Evolutionary conservation across 2,797 vertebrate genomes (phyloP).

Genomic region (Clarias laeviceps): DNA sequence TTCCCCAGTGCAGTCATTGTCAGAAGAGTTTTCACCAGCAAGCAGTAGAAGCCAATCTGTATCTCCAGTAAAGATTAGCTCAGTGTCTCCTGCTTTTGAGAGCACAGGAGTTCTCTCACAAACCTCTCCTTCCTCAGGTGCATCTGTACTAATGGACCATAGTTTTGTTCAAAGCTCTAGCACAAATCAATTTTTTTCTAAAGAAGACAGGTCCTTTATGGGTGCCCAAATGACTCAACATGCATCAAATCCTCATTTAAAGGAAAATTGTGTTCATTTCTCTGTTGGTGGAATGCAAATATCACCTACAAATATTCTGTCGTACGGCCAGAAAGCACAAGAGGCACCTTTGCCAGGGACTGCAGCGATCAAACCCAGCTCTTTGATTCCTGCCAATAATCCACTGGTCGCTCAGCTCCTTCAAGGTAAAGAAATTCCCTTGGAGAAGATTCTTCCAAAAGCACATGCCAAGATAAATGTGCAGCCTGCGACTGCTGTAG

Average conservation of each 20-base stretch:
- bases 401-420: constrained; percentile 92
- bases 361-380: constrained; percentile 67
- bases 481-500: constrained; percentile 58
- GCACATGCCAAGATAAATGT: constrained; percentile 79
- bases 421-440: constrained; percentile 89
- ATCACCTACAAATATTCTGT: constrained; percentile 38
- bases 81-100: constrained; percentile 54
- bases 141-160: constrained; percentile 49
- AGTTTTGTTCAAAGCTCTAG: constrained; percentile 47
- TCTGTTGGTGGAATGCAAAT: constrained; percentile 52
- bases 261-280: constrained; percentile 16
- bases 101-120: constrained; percentile 32
- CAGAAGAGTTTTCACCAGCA: constrained; percentile 64
- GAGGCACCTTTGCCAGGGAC: constrained; percentile 58
- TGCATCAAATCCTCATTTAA: constrained; percentile 23
- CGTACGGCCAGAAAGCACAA: constrained; percentile 67
- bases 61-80: constrained; percentile 51
- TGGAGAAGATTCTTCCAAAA: constrained; percentile 92
- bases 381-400: constrained; percentile 90
- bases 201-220: constrained; percentile 41
- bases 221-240: constrained; percentile 47
- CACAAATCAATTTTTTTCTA: constrained; percentile 55
- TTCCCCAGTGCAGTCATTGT: constrained; percentile 80
- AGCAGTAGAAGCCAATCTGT: constrained; percentile 57
- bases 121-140: constrained; percentile 50